Evolutionary conservation across 2,797 vertebrate genomes (phyloP).

Genomic region (Spondyliosoma cantharus): DNA sequence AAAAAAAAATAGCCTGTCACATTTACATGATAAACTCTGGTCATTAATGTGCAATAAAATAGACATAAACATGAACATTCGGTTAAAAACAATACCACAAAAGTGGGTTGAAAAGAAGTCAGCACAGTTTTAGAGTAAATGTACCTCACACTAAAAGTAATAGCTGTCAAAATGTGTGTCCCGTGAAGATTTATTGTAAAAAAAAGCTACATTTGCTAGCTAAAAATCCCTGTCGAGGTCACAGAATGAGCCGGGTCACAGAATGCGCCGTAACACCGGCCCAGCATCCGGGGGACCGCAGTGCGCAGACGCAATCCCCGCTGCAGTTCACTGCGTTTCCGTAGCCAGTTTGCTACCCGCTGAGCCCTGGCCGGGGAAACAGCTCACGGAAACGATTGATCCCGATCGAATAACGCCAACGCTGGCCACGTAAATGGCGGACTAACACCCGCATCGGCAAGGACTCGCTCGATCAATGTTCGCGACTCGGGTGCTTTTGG

Average conservation of each 20-base stretch:
- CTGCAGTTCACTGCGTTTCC: slow-evolving; percentile 84
- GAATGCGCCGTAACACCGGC: slow-evolving; percentile 38
- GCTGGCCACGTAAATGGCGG: slow-evolving; percentile 67
- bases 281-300: slow-evolving; percentile 79
- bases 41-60: too few relatives aligned
- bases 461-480: slow-evolving; percentile 52
- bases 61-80: too few relatives aligned
- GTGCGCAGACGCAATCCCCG: slow-evolving; percentile 79
- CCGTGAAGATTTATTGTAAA: neutral
- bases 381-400: slow-evolving; percentile 71
- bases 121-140: too few relatives aligned
- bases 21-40: too few relatives aligned
- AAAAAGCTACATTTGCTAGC: neutral
- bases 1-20: too few relatives aligned
- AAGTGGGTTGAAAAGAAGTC: too few relatives aligned
- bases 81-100: too few relatives aligned
- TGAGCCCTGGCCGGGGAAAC: slow-evolving; percentile 68
- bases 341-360: slow-evolving; percentile 77
- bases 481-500: slow-evolving; percentile 61
- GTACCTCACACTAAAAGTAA: neutral
- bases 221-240: neutral
- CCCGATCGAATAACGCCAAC: slow-evolving; percentile 65
- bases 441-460: slow-evolving; percentile 49
- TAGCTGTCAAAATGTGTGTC: neutral
- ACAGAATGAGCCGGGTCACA: slow-evolving; percentile 33